Evolutionary conservation across 35 echinoderm and acorn worm genomes (phyloP).

Genomic region (Lytechinus pictus): DNA sequence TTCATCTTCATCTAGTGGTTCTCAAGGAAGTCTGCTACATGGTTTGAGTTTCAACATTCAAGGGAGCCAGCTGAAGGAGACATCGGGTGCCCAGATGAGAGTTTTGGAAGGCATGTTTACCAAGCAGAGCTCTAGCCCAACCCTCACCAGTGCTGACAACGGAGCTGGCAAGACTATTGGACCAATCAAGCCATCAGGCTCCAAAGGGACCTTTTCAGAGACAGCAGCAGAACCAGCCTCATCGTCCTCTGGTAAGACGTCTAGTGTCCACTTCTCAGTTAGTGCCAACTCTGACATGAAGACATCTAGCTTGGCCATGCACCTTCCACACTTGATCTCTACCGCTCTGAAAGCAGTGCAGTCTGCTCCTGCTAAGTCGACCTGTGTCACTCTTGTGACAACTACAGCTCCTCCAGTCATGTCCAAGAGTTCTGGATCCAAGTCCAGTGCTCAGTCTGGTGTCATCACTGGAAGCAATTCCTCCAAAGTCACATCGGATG

Average conservation of each 20-base stretch:
- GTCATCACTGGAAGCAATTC: not conserved
- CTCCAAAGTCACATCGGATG: constrained; percentile 62
- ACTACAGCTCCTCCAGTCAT: not conserved
- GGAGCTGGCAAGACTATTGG: not conserved
- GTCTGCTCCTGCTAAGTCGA: constrained; percentile 32
- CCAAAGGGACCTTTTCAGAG: not conserved
- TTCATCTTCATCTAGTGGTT: constrained; percentile 37
- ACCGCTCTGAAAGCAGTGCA: constrained; percentile 42
- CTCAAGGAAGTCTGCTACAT: constrained; percentile 58
- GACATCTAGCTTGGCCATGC: constrained; percentile 51
- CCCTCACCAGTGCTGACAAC: constrained; percentile 14
- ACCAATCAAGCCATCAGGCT: not conserved
- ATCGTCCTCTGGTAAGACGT: constrained; percentile 2
- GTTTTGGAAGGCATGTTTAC: constrained; percentile 77
- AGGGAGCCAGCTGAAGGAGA: constrained; percentile 62
- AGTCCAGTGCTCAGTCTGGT: constrained; percentile 26
- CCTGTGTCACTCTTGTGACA: constrained; percentile 8
- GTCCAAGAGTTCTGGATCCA: constrained; percentile 26
- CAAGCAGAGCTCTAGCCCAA: constrained; percentile 35
- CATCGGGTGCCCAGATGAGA: constrained; percentile 36
- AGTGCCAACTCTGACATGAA: constrained; percentile 37
- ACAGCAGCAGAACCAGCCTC: constrained; percentile 27
- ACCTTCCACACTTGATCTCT: constrained; percentile 45
- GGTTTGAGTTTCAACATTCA: constrained; percentile 76
- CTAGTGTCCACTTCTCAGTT: not conserved